Percentiles rank a stretch among this genome's conserved stretches.
Evolutionary conservation across 2,888 invertebrate species (phyloP).

Genomic region (Agrotis ipsilon): DNA sequence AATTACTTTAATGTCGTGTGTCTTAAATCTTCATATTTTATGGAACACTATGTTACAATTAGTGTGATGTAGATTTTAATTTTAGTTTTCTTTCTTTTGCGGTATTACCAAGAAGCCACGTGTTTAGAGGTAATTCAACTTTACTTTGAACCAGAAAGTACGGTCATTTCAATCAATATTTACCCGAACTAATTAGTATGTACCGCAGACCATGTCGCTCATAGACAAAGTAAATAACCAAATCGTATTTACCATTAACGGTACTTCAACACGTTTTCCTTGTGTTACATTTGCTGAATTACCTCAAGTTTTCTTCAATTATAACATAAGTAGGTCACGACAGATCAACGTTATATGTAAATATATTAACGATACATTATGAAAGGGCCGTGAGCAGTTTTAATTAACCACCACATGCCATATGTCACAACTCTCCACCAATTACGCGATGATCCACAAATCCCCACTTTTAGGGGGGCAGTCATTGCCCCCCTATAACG

Average conservation of each 20-base stretch:
- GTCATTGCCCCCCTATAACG: conserved; percentile 89
- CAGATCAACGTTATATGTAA: conserved; percentile 63
- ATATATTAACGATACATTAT: conserved; percentile 73
- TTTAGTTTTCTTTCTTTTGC: neutral
- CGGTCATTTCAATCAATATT: conserved; percentile 52
- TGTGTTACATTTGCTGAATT: conserved; percentile 55
- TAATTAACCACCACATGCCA: conserved; percentile 85
- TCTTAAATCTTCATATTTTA: too few species aligned
- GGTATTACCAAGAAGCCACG: neutral
- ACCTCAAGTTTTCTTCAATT: conserved; percentile 57
- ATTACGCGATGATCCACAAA: conserved; percentile 81
- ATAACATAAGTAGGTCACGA: conserved; percentile 60
- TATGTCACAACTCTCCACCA: conserved; percentile 84
- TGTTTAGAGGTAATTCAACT: conserved; percentile 46
- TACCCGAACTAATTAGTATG: conserved; percentile 59
- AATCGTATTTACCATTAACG: conserved; percentile 53
- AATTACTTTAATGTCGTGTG: too few species aligned
- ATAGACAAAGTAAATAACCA: conserved; percentile 53
- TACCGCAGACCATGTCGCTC: conserved; percentile 25
- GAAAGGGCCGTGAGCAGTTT: conserved; percentile 74
- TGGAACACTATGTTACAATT: too few species aligned
- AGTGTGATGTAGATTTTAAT: too few species aligned
- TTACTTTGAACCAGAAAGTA: conserved; percentile 23
- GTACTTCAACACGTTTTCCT: conserved; percentile 50
- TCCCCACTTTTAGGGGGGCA: conserved; percentile 87